Base-by-base conservation (phyloP, 2,797 vertebrate genomes). In the Crocodylus rhombifer region DNA sequence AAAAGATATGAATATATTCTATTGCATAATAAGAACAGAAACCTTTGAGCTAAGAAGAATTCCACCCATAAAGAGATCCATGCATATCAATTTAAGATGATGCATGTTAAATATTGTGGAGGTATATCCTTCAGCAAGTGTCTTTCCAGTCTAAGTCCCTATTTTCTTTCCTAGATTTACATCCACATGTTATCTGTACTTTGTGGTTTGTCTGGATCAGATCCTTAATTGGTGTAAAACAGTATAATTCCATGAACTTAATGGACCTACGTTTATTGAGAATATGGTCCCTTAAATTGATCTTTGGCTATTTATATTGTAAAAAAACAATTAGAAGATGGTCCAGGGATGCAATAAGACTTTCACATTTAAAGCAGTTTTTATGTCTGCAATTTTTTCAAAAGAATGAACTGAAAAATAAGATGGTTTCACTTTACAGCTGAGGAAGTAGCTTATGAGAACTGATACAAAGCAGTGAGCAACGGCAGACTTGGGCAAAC, bases 51-150 rank as follows among this genome's bases (percentile, higher is more conserved):
- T 30, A 81, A 55, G 65, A 92, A 80, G n/a, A 62, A 84, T 84
- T 86, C 86, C 55, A 2, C 18, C 33, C 30, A 69, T 13, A 14
- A 36, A 15, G 87, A 75, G 25, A 51, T 71, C 69, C 69, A 71
- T 71, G 69, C 21, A 42, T 71, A 71, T 71, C 25, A 36, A 71
- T 71, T 71, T 71, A 71, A 71, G 36, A 71, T 71, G 36, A 23
- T 7, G 20, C 4, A 4, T 1, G 23, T 12, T 23, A 63, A 91
- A 67, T 7, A 57, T 0, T 1, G n/a, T 17, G 36, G 23, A 42
- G 36, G 13, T 25, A 71, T 25, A 42, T 42, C 9, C 55, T n/a
- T 28, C 7, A 76, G 13, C 25, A 26, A 0, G 11, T 80, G 65
- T 63, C 6, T 56, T 51, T 63, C 33, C 23, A 18, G 74, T 67